Evolutionary conservation across 2,888 invertebrate genomes (phyloP), one percentile per base, ranked within the genome.

Genomic region (Ariolimax columbianus): DNA sequence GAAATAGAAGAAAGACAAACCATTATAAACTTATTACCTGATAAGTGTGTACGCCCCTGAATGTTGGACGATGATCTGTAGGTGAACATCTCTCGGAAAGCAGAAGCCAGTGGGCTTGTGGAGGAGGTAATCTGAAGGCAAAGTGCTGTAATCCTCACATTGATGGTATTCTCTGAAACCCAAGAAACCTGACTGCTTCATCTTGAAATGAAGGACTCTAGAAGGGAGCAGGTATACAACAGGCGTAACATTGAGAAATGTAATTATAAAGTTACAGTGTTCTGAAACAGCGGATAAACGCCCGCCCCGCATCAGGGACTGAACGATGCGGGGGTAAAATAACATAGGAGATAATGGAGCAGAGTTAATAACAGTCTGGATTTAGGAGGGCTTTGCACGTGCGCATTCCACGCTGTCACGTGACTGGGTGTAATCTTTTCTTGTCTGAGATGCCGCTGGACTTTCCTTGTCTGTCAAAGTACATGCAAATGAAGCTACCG

Each of bases 211-310:
- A 47, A 7, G 47, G 47, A 47, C 7, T 47, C 47, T 11, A 47
- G 14, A 14, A 47, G 9, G 23, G n/a, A 38, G 40, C 17, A 40
- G 23, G 14, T 73, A 40, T 36, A 17, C 3, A 6, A 17, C 14
- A 38, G 73, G 73, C 73, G 73, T 40, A 40, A 73, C 73, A 40
- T 33, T 73, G 4, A 38, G 36, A 23, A 19, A 38, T 33, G 26
- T 73, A 73, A 73, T 73, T 73, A 43, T 26, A 36, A 17, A 73
- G 73, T 36, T 73, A 33, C 73, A 26, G 3, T 73, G 7, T 73
- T 73, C 38, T 40, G 6, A 26, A 23, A 26, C 40, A n/a, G 38
- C 33, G 47, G 38, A 78, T 78, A 78, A 7, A 38, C 36, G 68
- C 17, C 77, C 6, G 70, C n/a, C 70, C 70, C 70, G 70, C 70